Conservation (phyloP, 2,888 invertebrate species). For the Petrolisthes cinctipes region DNA sequence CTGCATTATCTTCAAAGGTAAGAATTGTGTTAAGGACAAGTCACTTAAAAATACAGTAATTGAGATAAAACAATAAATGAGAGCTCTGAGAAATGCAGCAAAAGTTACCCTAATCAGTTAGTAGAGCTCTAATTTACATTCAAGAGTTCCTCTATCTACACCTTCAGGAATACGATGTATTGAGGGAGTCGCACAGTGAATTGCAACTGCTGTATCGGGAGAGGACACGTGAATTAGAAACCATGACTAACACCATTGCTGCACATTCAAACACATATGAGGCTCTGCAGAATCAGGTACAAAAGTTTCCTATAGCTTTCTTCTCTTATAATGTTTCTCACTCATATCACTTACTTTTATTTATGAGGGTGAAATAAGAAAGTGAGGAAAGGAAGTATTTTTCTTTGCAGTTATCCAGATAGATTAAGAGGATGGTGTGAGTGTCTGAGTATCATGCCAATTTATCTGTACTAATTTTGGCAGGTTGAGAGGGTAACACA, state of each 20-base stretch:
- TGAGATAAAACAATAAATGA: not conserved
- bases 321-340: not conserved
- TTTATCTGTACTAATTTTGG: not conserved
- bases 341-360: no score
- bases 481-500: slow-evolving; percentile 36
- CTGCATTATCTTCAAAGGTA: no score
- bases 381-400: no score
- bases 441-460: no score
- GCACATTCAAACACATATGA: slow-evolving; percentile 42
- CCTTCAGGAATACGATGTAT: slow-evolving; percentile 32
- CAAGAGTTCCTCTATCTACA: not conserved
- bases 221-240: slow-evolving; percentile 40
- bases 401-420: no score
- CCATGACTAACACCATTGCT: slow-evolving; percentile 24
- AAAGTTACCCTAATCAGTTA: not conserved
- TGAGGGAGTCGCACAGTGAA: slow-evolving; percentile 40
- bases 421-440: no score
- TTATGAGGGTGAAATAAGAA: no score
- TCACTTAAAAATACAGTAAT: not conserved
- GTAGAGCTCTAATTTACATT: no score
- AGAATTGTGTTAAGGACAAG: no score
- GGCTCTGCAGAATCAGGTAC: slow-evolving; percentile 34
- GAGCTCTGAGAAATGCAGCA: no score
- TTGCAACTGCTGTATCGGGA: slow-evolving; percentile 55
- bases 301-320: not conserved